These are phyloP conservation scores for Anastrepha obliqua DNA, from an alignment of 1,140 invertebrate genomes.

Conservation along the genomic window DNA sequence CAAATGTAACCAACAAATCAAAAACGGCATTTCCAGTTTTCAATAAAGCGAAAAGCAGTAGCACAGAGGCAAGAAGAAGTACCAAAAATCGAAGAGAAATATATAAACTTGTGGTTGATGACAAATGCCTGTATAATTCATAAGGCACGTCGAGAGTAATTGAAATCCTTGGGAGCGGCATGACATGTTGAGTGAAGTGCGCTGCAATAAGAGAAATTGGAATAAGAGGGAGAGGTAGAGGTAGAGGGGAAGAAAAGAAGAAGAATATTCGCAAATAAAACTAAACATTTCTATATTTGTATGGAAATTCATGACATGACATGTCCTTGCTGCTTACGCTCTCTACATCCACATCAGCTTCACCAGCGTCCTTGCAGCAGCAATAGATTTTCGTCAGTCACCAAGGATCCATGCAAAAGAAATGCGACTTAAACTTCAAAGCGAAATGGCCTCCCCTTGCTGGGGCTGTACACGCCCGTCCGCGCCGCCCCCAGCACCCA, in stretches of 20 bases:
- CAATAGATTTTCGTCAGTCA: constrained; percentile 31
- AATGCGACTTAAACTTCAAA: constrained; percentile 32
- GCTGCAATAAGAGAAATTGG: not conserved
- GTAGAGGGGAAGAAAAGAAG: not conserved
- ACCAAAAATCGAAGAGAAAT: not conserved
- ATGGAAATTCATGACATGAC: not conserved
- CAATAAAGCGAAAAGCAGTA: not conserved
- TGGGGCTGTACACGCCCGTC: not conserved
- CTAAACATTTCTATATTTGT: not conserved
- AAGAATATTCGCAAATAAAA: not conserved
- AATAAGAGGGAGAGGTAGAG: not conserved
- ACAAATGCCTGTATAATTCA: not conserved
- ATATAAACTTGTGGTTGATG: not conserved
- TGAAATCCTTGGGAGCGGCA: not conserved
- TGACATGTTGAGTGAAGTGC: constrained; percentile 1
- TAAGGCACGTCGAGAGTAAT: constrained; percentile 4
- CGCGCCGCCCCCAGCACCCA: not conserved
- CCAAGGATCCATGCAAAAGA: constrained; percentile 17
- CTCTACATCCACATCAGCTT: not conserved
- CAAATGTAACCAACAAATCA: not conserved
- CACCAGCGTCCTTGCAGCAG: not conserved
- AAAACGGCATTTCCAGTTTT: not conserved
- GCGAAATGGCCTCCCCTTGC: not conserved
- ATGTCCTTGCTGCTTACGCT: not conserved
- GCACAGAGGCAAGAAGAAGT: not conserved